Evolutionary conservation across 2,888 invertebrate species (phyloP).

Genomic region (Agrypnus murinus): DNA sequence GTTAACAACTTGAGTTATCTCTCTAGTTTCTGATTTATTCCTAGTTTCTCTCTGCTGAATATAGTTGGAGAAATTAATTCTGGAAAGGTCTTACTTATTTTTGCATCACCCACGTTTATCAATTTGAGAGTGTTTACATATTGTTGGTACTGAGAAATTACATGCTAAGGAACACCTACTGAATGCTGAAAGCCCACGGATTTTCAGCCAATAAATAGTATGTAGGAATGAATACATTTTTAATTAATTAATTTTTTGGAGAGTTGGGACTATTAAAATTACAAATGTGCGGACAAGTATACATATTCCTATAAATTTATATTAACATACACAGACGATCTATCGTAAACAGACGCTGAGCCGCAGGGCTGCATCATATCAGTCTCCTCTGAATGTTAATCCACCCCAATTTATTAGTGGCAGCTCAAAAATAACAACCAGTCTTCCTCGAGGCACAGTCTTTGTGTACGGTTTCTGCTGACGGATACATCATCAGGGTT

Average conservation of each 20-base stretch:
- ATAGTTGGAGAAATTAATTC: too few relatives aligned
- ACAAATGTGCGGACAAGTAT: conserved; percentile 34
- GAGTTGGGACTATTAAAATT: conserved; percentile 23
- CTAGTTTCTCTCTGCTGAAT: too few relatives aligned
- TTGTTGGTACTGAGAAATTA: background rate
- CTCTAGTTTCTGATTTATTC: too few relatives aligned
- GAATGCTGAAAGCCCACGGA: background rate
- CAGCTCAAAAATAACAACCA: conserved; percentile 69
- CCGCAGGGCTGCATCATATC: conserved; percentile 64
- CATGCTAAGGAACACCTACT: conserved; percentile 7
- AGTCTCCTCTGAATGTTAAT: conserved; percentile 67
- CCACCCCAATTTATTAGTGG: conserved; percentile 70
- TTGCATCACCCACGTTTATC: background rate
- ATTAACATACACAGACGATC: conserved; percentile 54
- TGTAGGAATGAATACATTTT: background rate
- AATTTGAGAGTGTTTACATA: background rate
- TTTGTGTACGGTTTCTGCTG: conserved; percentile 65
- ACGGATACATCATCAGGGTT: conserved; percentile 66
- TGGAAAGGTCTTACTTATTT: too few relatives aligned
- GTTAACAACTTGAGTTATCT: background rate
- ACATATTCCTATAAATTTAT: conserved; percentile 41
- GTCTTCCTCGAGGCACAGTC: conserved; percentile 66
- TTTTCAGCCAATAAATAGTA: background rate
- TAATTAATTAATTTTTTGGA: background rate
- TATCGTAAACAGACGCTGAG: conserved; percentile 63